These are phyloP conservation scores for Tachina fera DNA, from an alignment of 2,888 invertebrate species.

Conservation along the genomic window DNA sequence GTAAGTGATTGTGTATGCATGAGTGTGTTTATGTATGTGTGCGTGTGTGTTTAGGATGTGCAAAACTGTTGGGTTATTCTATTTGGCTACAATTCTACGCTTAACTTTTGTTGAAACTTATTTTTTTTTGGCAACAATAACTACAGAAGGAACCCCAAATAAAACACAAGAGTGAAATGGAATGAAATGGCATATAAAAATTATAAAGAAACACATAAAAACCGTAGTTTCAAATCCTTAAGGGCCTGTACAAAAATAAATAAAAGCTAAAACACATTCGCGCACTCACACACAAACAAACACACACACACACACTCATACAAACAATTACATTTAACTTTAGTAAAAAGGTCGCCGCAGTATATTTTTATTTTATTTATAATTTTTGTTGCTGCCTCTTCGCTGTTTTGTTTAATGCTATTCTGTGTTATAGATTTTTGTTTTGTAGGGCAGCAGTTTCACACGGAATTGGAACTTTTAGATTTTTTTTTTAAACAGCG, in stretches of 20 bases:
- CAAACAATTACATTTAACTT: neutral
- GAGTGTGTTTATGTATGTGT: conserved; percentile 15
- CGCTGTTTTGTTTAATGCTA: conserved; percentile 11
- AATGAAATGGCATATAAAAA: conserved; percentile 50
- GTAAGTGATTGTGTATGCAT: neutral
- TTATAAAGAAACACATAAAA: conserved; percentile 54
- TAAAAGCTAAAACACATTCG: conserved; percentile 21
- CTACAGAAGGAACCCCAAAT: conserved; percentile 2
- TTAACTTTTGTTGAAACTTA: conserved; percentile 38
- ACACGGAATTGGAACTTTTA: conserved; percentile 34
- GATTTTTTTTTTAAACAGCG: conserved; percentile 38
- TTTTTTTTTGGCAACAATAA: conserved; percentile 39
- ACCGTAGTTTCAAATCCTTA: conserved; percentile 62
- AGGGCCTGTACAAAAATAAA: conserved; percentile 60
- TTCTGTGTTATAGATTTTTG: conserved; percentile 46
- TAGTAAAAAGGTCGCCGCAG: conserved; percentile 49
- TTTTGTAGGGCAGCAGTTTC: conserved; percentile 52
- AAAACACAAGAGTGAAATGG: conserved; percentile 29
- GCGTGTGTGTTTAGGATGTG: neutral
- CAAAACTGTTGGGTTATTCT: conserved; percentile 15
- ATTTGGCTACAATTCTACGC: conserved; percentile 59
- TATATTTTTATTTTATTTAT: conserved; percentile 19
- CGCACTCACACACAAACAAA: neutral
- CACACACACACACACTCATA: neutral
- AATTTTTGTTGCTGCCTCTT: conserved; percentile 30